Base-by-base conservation (phyloP, 2,888 invertebrate species). In the Microchrysa polita region DNA sequence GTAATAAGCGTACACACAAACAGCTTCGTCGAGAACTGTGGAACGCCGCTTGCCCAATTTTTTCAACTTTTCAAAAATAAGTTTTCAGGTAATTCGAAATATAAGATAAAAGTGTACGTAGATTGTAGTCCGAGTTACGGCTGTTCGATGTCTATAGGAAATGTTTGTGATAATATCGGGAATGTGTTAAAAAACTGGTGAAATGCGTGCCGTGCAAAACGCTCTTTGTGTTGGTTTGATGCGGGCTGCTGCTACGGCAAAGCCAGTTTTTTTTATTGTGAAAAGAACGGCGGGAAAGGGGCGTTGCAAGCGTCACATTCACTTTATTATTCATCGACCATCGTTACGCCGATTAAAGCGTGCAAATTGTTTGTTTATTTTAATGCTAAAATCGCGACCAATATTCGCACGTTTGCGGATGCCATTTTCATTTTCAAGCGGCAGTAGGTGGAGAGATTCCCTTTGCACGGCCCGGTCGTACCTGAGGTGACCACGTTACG, bases 141-240 rank as follows among this genome's bases (percentile, higher is more conserved):
- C 10, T 5, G 10, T 12, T 18, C 18, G 55, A 9, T 7, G 7
- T n/a, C 42, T 55, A 34, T 7, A 69, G 12, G 52, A 69, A 52
- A 34, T 55, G 10, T 23, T 12, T 1, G 5, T 10, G 20, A 20
- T 0, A 20, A 69, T 22, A 57, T 14, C 16, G 40, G 55, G 40
- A 20, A 57, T 42, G 55, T 57, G 69, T 69, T 40, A 69, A 69
- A 69, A 69, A n/a, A 55, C 9, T 22, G 14, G 57, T 40, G 69
- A 55, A 69, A 69, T 57, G 55, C 23, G 57, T 57, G 40, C n/a
- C 34, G 69, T 69, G 69, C 57, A 57, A 57, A 69, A 55, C 40
- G 53, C 16, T 69, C 40, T 69, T 27, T 69, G 69, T 69, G 22
- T 69, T 69, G 69, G 69, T 69, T 69, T 55, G 69, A 55, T 44